Evolutionary conservation across 2,888 invertebrate genomes (phyloP).

Genomic region (Drosophila picticornis): DNA sequence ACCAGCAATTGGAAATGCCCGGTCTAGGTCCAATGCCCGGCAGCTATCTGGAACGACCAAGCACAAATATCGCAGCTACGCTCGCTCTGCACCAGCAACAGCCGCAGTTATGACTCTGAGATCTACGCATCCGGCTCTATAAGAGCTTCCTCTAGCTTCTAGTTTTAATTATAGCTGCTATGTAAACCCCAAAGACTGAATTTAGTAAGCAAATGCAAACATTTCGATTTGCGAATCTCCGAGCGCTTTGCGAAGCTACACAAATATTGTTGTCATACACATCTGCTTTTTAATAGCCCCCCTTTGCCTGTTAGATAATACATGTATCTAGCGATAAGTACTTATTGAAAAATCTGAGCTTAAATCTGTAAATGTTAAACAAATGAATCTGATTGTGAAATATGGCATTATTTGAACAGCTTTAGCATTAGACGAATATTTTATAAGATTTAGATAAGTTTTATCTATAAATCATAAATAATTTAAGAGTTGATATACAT

Average conservation of each 20-base stretch:
- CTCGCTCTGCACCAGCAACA: slow-evolving; percentile 81
- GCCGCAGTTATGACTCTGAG: slow-evolving; percentile 86
- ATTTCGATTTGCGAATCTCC: slow-evolving; percentile 48
- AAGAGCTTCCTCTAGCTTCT: slow-evolving; percentile 83
- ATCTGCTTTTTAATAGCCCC: slow-evolving; percentile 36
- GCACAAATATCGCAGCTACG: slow-evolving; percentile 67
- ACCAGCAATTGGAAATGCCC: slow-evolving; percentile 61
- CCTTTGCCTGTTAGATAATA: slow-evolving; percentile 18
- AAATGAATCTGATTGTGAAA: slow-evolving; percentile 47
- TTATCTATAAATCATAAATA: slow-evolving; percentile 31
- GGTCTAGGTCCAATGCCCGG: slow-evolving; percentile 60
- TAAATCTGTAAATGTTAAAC: slow-evolving; percentile 7
- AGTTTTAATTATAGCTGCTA: slow-evolving; percentile 43
- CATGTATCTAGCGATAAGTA: slow-evolving; percentile 18
- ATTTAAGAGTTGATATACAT: slow-evolving; percentile 20
- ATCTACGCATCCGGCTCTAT: slow-evolving; percentile 84
- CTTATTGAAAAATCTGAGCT: slow-evolving; percentile 20
- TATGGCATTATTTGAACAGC: slow-evolving; percentile 27
- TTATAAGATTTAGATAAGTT: slow-evolving; percentile 14
- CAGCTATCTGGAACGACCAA: slow-evolving; percentile 71
- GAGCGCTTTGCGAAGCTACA: slow-evolving; percentile 22
- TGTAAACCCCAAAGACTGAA: slow-evolving; percentile 80
- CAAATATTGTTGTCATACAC: slow-evolving; percentile 26
- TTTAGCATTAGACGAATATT: slow-evolving; percentile 1
- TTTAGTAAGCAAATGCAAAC: slow-evolving; percentile 63